Evolutionary conservation across 2,888 invertebrate species (phyloP), one percentile per base, ranked within the genome.

Genomic region (Diachrysia chrysitis): DNA sequence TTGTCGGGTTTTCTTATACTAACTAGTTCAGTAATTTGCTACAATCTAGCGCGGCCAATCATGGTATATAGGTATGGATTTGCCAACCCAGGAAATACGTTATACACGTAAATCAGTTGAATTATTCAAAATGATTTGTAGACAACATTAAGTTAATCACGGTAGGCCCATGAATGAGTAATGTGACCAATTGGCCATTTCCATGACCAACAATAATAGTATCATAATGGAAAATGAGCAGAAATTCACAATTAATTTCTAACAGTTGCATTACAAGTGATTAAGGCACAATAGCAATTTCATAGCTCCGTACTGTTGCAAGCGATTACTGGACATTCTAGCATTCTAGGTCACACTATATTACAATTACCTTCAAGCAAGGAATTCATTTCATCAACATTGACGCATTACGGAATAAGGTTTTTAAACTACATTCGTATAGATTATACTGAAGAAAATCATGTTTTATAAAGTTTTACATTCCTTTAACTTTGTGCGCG

Each of bases 141-240:
- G 1, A 10, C 17, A 25, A 57, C 32, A 62, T 76, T 68, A 57
- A 64, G 32, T 58, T 58, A 66, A 70, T 69, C 35, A 66, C 42
- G 2, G 32, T 16, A 58, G 35, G 57, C 32, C 51, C 25, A 68
- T 78, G 67, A 70, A 69, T 73, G 54, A 67, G 53, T 46, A 60
- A 58, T 69, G 59, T 64, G 69, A 55, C 57, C 73, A 67, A 73
- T 72, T 77, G 67, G 63, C 65, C 63, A 76, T 71, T 73, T 67
- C 55, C 78, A 78, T 74, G 71, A 61, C 69, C 69, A 58, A 66
- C 62, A 54, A 55, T 66, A 73, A 81, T 74, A 58, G 64, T 74
- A 58, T 37, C 68, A 59, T 77, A 72, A 83, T 81, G 78, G 75
- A 78, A 79, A 82, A 79, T 79, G 77, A 71, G 74, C 71, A 71